Base-by-base conservation (phyloP, 2,888 invertebrate species). In the Tachystola acroxantha region DNA sequence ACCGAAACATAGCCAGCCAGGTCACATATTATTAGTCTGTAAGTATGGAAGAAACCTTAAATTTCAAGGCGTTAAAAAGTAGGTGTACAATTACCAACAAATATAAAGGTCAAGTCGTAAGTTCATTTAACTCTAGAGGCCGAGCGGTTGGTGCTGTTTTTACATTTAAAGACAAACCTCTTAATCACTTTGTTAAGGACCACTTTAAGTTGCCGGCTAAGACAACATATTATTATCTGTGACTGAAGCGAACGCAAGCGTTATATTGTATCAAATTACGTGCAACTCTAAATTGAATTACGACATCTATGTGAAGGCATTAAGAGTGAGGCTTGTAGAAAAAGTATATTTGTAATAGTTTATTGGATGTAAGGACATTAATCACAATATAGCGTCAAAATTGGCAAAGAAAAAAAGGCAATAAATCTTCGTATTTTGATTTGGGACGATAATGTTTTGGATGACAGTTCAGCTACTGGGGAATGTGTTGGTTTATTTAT, bases 81-180 rank as follows among this genome's bases (percentile, higher is more conserved):
- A 24, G 7, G 39, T 34, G 31, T 32, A 37, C 22, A 34, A 34
- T 28, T 34, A 32, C 36, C 36, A 36, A 36, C 36, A 39, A 39
- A 34, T 39, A 30, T 30, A 74, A 73, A 73, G 79, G 78, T 78
- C 75, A 77, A 53, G 45, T 44, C 35, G 43, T 46, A 64, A 66
- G 79, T 69, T 78, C 78, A 49, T 70, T 77, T 75, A 74, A 77
- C 77, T 75, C 67, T 57, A 42, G 53, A 52, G 55, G 56, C 57
- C 57, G 37, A 28, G 33, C 34, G 35, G 40, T 34, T 32, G 29
- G 36, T 26, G 34, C 31, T 42, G 36, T 42, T 42, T 42, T 40
- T 42, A 45, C 40, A 42, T 38, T 22, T 25, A 30, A 35, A 14
- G 14, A 29, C 35, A 37, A 37, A 22, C 12, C n/a, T 34, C 20